phyloP scores from a whole-genome alignment of 64 coral and sea anemone genomes.

The Montipora efflorescens region DNA sequence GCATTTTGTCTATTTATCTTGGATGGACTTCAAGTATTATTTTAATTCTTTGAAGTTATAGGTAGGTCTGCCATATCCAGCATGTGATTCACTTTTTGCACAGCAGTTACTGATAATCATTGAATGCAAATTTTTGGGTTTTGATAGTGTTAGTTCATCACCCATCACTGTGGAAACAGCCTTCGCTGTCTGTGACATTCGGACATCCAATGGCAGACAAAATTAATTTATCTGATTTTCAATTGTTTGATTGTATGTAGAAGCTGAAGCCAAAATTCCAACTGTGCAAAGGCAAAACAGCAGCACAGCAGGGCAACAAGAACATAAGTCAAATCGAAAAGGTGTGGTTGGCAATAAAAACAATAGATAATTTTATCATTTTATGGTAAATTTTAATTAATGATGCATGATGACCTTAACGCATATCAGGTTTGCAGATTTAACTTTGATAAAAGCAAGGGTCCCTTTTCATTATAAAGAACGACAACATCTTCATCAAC shows the following conservation, averaged over 20 bases:
- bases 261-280: background rate
- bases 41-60: background rate
- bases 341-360: background rate
- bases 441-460: background rate
- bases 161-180: background rate
- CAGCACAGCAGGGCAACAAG: background rate
- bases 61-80: background rate
- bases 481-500: background rate
- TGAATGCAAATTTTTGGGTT: background rate
- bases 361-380: background rate
- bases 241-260: background rate
- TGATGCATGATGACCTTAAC: background rate
- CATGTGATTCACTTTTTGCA: background rate
- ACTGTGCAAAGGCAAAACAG: background rate
- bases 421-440: background rate
- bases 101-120: background rate
- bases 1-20: background rate
- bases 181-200: background rate
- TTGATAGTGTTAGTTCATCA: background rate
- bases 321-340: background rate
- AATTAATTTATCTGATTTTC: background rate
- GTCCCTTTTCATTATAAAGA: background rate
- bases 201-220: background rate
- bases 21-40: background rate
- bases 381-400: background rate